phyloP scores from a whole-genome alignment of 1,140 invertebrate genomes.

The Zaprionus taronus region DNA sequence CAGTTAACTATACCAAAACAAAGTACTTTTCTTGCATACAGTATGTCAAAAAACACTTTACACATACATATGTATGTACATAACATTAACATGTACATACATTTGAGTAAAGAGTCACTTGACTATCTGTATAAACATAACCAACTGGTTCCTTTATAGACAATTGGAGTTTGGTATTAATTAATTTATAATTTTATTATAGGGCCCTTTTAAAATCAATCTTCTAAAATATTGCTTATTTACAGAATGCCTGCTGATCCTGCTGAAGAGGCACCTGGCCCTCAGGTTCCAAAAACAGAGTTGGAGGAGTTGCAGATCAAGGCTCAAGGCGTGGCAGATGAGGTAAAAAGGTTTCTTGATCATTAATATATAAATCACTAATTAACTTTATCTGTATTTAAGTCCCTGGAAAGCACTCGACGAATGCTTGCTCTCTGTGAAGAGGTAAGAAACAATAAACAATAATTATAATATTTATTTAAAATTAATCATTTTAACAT shows the following conservation, averaged over 20 bases:
- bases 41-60: too few species aligned
- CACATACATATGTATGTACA: too few species aligned
- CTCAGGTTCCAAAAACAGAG: conserved; percentile 92
- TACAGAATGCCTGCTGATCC: conserved; percentile 86
- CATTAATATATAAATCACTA: background rate
- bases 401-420: conserved; percentile 97
- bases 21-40: too few species aligned
- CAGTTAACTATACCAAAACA: too few species aligned
- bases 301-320: conserved; percentile 95
- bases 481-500: background rate
- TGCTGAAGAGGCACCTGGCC: conserved; percentile 84
- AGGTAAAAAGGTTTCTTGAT: conserved; percentile 86
- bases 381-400: conserved; percentile 34
- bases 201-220: background rate
- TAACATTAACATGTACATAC: too few species aligned
- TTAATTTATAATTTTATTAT: too few species aligned
- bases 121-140: too few species aligned
- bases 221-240: conserved; percentile 37
- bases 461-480: background rate
- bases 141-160: too few species aligned
- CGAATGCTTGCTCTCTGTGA: conserved; percentile 98
- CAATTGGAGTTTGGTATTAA: too few species aligned
- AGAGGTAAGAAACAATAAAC: conserved; percentile 91
- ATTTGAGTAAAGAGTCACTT: too few species aligned
- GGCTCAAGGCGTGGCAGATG: conserved; percentile 95